These are phyloP conservation scores for Spheniscus humboldti DNA, from an alignment of 2,797 vertebrate species.

Conservation along the genomic window DNA sequence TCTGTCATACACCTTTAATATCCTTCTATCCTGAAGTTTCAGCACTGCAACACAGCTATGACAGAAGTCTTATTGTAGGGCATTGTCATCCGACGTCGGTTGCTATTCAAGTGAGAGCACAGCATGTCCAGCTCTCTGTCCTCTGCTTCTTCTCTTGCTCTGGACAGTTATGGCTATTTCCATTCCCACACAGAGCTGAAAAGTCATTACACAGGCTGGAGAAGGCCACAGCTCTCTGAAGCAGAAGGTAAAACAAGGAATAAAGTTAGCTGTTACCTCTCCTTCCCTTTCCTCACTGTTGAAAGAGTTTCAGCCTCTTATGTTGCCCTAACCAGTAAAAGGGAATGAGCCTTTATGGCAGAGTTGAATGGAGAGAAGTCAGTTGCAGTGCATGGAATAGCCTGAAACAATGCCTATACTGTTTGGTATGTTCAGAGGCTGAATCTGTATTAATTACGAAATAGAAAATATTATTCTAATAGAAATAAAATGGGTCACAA, in stretches of 20 bases:
- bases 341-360: background rate
- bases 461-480: too few species aligned
- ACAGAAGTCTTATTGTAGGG: background rate
- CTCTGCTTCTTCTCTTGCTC: background rate
- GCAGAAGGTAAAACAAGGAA: background rate
- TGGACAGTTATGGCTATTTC: background rate
- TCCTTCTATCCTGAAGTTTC: background rate
- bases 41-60: background rate
- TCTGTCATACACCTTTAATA: background rate
- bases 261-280: background rate
- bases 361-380: background rate
- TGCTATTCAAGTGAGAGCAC: background rate
- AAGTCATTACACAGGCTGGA: background rate
- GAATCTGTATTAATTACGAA: background rate
- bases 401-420: accelerated
- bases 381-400: background rate
- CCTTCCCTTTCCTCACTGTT: background rate
- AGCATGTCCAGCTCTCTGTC: background rate
- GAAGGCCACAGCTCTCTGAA: background rate
- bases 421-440: background rate
- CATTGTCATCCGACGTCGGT: background rate
- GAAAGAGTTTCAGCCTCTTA: background rate
- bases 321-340: background rate
- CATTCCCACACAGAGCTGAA: background rate
- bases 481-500: background rate